Evolutionary conservation across 1,140 invertebrate genomes (phyloP).

Genomic region (Steinernema feltiae): DNA sequence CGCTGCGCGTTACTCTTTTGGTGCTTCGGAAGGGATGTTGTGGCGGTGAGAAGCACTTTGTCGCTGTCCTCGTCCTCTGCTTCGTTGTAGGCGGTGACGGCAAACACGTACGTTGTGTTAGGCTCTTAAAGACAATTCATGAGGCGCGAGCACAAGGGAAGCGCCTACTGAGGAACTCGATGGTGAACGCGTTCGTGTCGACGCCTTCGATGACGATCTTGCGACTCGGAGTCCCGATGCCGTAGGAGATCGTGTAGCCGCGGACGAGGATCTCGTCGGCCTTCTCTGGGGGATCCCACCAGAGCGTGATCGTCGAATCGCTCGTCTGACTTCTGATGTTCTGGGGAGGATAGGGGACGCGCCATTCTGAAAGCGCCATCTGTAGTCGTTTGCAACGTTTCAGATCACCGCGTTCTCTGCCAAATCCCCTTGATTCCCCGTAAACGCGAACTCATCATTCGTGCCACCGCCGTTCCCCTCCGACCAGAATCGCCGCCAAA

Average conservation of each 20-base stretch:
- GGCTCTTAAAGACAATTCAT: constrained; percentile 40
- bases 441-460: neutral
- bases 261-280: constrained; percentile 43
- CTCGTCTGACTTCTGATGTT: constrained; percentile 41
- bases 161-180: constrained; percentile 25
- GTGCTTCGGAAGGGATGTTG: constrained; percentile 16
- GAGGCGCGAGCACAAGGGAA: neutral
- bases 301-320: constrained; percentile 39
- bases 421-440: neutral
- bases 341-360: constrained; percentile 50
- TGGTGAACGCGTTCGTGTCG: constrained; percentile 46
- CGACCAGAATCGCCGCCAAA: too few relatives aligned
- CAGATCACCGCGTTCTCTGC: too few relatives aligned
- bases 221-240: constrained; percentile 44
- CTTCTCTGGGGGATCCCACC: constrained; percentile 49
- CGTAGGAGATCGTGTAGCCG: constrained; percentile 53
- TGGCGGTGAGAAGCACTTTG: constrained; percentile 45
- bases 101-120: constrained; percentile 52
- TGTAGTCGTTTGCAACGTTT: too few relatives aligned
- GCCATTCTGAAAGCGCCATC: constrained; percentile 36
- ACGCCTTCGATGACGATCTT: constrained; percentile 49
- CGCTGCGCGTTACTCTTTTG: neutral
- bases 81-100: constrained; percentile 52
- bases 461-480: neutral
- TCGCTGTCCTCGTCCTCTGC: constrained; percentile 53